These are phyloP conservation scores for Ceratothoa steindachneri DNA, from an alignment of 2,888 invertebrate species.

Conservation along the genomic window DNA sequence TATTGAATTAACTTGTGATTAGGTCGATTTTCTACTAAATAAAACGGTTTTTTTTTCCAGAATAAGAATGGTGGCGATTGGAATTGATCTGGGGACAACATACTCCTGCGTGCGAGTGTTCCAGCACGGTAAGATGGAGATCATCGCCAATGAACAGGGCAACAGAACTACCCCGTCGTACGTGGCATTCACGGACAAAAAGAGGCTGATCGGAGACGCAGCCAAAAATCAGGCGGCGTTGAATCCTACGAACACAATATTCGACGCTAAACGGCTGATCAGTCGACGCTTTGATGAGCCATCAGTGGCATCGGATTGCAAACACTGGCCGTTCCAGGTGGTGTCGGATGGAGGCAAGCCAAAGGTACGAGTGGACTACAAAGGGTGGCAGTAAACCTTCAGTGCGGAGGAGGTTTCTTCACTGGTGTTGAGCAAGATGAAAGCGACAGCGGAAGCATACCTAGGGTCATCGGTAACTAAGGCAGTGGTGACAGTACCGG, in stretches of 20 bases:
- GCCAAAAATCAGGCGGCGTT: slow-evolving; percentile 53
- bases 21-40: too few relatives aligned
- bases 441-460: background rate
- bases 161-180: slow-evolving; percentile 54
- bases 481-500: too few relatives aligned
- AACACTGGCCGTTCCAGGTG: slow-evolving; percentile 14
- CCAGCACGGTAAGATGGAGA: slow-evolving; percentile 20
- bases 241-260: slow-evolving; percentile 56
- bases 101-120: slow-evolving; percentile 26
- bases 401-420: slow-evolving; percentile 63
- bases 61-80: slow-evolving; percentile 4
- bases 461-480: too few relatives aligned
- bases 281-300: too few relatives aligned
- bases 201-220: slow-evolving; percentile 53
- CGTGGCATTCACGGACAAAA: slow-evolving; percentile 53
- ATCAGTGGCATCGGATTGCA: background rate
- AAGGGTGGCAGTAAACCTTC: slow-evolving; percentile 62
- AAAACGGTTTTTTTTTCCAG: too few relatives aligned
- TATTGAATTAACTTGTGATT: too few relatives aligned
- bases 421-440: slow-evolving; percentile 55
- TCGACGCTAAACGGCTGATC: too few relatives aligned
- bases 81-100: slow-evolving; percentile 29
- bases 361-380: too few relatives aligned
- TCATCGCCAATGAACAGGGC: slow-evolving; percentile 39
- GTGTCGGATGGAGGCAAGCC: too few relatives aligned